These are phyloP conservation scores for Brachymystax lenok DNA, from an alignment of 2,797 vertebrate species.

Conservation along the genomic window DNA sequence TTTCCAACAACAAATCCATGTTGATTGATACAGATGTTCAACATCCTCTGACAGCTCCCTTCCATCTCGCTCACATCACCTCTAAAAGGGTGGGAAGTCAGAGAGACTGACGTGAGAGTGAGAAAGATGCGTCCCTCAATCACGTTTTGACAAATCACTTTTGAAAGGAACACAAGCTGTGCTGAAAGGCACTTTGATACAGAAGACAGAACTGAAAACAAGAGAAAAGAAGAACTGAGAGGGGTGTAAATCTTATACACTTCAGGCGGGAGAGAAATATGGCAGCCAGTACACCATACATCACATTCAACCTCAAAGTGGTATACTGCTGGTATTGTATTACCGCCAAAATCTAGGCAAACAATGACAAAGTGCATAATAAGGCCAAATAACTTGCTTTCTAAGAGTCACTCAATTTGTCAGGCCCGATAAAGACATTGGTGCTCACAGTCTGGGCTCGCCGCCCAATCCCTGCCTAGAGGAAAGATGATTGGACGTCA, in stretches of 20 bases:
- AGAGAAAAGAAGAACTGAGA: slow-evolving; percentile 8
- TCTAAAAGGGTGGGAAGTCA: slow-evolving; percentile 29
- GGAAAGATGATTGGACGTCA: slow-evolving; percentile 73
- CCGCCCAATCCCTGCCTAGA: slow-evolving; percentile 64
- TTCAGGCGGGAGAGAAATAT: slow-evolving; percentile 4
- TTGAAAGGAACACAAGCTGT: slow-evolving; percentile 18
- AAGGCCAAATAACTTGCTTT: slow-evolving; percentile 50
- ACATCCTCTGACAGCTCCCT: slow-evolving; percentile 26
- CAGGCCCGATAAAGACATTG: slow-evolving; percentile 71
- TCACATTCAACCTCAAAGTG: slow-evolving; percentile 11
- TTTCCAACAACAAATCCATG: slow-evolving; percentile 46
- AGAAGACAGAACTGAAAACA: slow-evolving; percentile 27
- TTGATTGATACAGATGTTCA: slow-evolving; percentile 38
- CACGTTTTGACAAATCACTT: slow-evolving; percentile 22
- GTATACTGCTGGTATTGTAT: slow-evolving; percentile 44
- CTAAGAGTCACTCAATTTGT: slow-evolving; percentile 73
- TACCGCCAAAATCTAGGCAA: slow-evolving; percentile 21
- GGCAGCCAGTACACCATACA: slow-evolving; percentile 18
- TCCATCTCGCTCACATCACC: slow-evolving; percentile 15
- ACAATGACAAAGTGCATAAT: slow-evolving; percentile 67
- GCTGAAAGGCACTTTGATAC: slow-evolving; percentile 37
- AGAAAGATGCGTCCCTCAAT: slow-evolving; percentile 32
- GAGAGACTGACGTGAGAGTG: slow-evolving; percentile 1
- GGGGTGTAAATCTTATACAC: slow-evolving; percentile 19
- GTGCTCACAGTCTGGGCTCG: slow-evolving; percentile 66